A percentile compares a stretch with the other conserved stretches of the same genome.
These are phyloP conservation scores for Osedax fenrisi DNA, from an alignment of 2,888 invertebrate genomes.

Conservation along the genomic window DNA sequence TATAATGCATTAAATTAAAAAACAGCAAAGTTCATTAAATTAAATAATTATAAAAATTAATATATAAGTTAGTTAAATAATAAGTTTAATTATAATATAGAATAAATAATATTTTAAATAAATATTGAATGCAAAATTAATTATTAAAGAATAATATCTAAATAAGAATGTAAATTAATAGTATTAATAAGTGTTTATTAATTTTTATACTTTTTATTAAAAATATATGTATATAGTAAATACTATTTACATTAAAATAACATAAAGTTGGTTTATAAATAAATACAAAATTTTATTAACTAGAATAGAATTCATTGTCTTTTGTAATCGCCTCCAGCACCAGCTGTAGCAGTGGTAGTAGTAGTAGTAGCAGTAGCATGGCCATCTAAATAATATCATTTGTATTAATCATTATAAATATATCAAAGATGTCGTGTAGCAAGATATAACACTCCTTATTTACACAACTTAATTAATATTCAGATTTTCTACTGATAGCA, in stretches of 20 bases:
- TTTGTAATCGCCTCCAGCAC: background rate
- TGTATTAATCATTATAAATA: background rate
- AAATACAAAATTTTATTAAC: background rate
- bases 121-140: too few relatives aligned
- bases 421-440: background rate
- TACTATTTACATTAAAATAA: background rate
- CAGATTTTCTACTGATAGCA: too few relatives aligned
- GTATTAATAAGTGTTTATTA: too few relatives aligned
- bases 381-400: too few relatives aligned
- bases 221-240: background rate
- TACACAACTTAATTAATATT: background rate
- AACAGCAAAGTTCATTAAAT: too few relatives aligned
- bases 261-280: background rate
- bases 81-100: too few relatives aligned
- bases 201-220: background rate
- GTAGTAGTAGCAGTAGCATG: background rate
- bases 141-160: too few relatives aligned
- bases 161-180: too few relatives aligned
- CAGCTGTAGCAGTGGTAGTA: background rate
- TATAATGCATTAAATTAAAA: too few relatives aligned
- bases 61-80: too few relatives aligned
- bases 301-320: background rate
- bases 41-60: too few relatives aligned
- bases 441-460: background rate
- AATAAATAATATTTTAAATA: too few relatives aligned